These are phyloP conservation scores for Aphis craccivora DNA, from an alignment of 1,140 invertebrate species.

Conservation along the genomic window DNA sequence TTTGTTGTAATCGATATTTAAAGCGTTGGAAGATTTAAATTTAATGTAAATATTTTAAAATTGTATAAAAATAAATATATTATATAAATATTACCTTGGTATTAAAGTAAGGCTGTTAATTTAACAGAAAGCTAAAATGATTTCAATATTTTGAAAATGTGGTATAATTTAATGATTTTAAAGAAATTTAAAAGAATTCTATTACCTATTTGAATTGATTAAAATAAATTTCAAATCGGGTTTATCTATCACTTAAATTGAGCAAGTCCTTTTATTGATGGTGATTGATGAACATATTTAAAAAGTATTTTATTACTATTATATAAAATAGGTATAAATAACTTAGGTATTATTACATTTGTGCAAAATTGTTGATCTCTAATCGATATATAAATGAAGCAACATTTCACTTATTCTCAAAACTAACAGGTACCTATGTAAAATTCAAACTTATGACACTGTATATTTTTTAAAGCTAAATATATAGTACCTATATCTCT, in stretches of 20 bases:
- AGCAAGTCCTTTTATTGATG: background rate
- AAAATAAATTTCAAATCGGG: background rate
- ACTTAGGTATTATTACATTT: background rate
- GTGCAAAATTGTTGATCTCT: background rate
- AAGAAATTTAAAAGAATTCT: too few relatives aligned
- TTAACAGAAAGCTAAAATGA: background rate
- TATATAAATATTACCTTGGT: background rate
- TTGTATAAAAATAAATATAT: background rate
- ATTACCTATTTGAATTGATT: background rate
- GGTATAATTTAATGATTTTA: background rate
- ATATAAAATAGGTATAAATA: background rate
- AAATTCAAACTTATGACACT: background rate
- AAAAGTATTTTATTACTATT: background rate
- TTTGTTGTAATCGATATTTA: background rate
- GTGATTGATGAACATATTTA: background rate
- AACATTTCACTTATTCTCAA: background rate
- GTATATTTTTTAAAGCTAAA: background rate
- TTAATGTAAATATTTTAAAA: background rate
- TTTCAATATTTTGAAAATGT: background rate
- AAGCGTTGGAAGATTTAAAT: background rate
- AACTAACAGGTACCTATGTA: background rate
- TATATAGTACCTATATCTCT: too few relatives aligned
- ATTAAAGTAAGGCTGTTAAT: background rate
- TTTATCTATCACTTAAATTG: background rate
- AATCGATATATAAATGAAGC: background rate